Conservation (phyloP, 2,797 vertebrate species). For the Jordanella pulchra region DNA sequence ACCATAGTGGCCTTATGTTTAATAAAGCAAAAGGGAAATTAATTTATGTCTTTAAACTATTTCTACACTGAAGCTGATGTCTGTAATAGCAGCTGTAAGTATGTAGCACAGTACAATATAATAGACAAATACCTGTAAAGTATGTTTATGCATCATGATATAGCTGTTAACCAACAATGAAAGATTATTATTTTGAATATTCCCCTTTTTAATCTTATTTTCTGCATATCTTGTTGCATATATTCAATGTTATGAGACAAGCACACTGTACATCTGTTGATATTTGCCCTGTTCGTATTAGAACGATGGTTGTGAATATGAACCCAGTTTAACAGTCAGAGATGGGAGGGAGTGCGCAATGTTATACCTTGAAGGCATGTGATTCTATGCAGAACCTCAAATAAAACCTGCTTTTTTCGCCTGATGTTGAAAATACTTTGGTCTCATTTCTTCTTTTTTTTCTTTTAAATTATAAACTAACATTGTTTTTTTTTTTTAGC, state of each 20-base stretch:
- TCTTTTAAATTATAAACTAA: neutral
- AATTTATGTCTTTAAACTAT: conserved; percentile 40
- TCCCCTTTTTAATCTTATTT: conserved; percentile 50
- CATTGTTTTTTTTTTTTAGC: conserved; percentile 10
- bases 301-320: conserved; percentile 51
- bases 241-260: conserved; percentile 37
- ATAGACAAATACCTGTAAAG: conserved; percentile 38
- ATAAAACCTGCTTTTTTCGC: conserved; percentile 53
- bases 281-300: conserved; percentile 50
- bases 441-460: conserved; percentile 1
- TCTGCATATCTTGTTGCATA: conserved; percentile 40
- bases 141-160: conserved; percentile 50
- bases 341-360: conserved; percentile 32
- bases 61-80: conserved; percentile 53
- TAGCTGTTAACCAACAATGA: conserved; percentile 40
- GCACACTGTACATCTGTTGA: conserved; percentile 31
- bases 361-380: conserved; percentile 70
- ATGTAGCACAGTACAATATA: conserved; percentile 74
- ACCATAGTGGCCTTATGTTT: conserved; percentile 86
- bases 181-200: conserved; percentile 70
- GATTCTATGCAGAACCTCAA: conserved; percentile 77
- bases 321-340: conserved; percentile 48
- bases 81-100: conserved; percentile 68
- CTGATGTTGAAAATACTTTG: conserved; percentile 35
- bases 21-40: conserved; percentile 59